A percentile compares a stretch with the other conserved stretches of the same genome.
These are phyloP conservation scores for Styela clava DNA, from an alignment of 23 tunicate species.

Conservation along the genomic window DNA sequence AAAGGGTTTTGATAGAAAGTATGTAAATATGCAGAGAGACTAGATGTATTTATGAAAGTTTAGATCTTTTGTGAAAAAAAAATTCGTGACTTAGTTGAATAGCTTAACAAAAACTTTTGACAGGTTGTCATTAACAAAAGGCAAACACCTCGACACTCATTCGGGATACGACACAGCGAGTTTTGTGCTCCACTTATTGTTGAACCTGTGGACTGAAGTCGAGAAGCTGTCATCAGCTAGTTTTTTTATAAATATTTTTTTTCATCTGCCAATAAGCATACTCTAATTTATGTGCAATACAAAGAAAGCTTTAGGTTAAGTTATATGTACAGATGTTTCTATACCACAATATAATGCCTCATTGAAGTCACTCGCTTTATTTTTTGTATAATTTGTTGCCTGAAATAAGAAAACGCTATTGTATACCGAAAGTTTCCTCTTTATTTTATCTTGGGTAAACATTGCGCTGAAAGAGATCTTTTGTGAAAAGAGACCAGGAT, in stretches of 20 bases:
- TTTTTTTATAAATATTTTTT: not conserved
- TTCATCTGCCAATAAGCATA: not conserved
- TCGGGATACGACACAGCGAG: slow-evolving; percentile 77
- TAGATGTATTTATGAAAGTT: not conserved
- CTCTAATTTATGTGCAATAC: not conserved
- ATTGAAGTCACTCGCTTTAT: not conserved
- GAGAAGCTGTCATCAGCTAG: too few species aligned
- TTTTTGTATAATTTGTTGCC: too few species aligned
- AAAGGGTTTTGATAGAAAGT: not conserved
- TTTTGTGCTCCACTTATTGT: slow-evolving; percentile 46
- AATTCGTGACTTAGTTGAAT: not conserved
- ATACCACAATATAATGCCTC: not conserved
- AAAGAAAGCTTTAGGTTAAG: not conserved
- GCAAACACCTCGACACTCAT: slow-evolving; percentile 61
- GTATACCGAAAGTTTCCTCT: too few species aligned
- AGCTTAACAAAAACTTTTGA: slow-evolving; percentile 4
- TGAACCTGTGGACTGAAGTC: slow-evolving; percentile 14
- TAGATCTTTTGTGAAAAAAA: not conserved
- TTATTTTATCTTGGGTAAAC: too few species aligned
- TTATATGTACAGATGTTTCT: not conserved
- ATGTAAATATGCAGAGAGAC: not conserved
- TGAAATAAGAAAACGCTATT: too few species aligned
- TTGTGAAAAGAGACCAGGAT: too few species aligned
- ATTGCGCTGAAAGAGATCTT: too few species aligned
- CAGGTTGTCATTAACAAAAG: slow-evolving; percentile 72